Base-by-base conservation (phyloP, 1,140 invertebrate genomes). In the Aphidius ervi region DNA sequence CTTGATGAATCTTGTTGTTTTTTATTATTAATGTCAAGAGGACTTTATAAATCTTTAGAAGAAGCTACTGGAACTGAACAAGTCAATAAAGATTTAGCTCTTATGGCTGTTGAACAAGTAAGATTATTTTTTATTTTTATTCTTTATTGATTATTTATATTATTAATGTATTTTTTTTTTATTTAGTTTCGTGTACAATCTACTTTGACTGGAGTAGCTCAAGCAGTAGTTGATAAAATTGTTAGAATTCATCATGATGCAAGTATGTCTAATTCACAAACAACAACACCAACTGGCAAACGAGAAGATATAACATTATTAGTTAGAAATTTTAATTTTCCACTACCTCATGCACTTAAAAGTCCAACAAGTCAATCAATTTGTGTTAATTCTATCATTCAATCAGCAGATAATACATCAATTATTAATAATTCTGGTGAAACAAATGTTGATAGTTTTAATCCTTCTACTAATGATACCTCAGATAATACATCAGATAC, bases 301-400 rank as follows among this genome's bases (percentile, higher is more conserved):
- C 74, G 88, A 47, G 89, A 91, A 62, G 90, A 93, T 69, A 92
- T 95, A 63, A 94, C 92, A 0, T 79, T 97, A 6, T 70, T 96
- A 1, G 87, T 96, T 48, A 79, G 92, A 46, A 95, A 94, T 74
- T 95, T 95, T 69, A 93, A 92, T 76, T 93, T 88, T 69, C 84
- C 87, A 6, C 73, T 93, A 10, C 85, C 88, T 2, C 84, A 87
- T 63, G 85, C 85, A 5, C 77, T 83, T 23, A 81, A 78, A 60
- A 80, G 81, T 57, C 77, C 80, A 37, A 79, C 78, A 10, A 54
- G 73, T 60, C 74, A 80, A 5, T 81, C 81, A 0, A 83, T 86
- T 0, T 73, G 81, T 61, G 86, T 86, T 65, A 84, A 84, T 74
- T 83, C 85, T 5, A 79, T 83, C 5, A 79, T 86, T 4, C 80